These are phyloP conservation scores for Rattus norvegicus DNA, from an alignment of 2,113 vertebrate species.

Conservation along the genomic window GRCr8 NC_086021.1:168081501-168082000, in stretches of 20 bases:
- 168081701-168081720: conserved; percentile 63
- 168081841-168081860: conserved; percentile 73
- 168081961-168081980: not conserved
- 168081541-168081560: not conserved
- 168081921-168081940: conserved; percentile 52
- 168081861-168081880: conserved; percentile 55
- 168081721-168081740: conserved; percentile 54
- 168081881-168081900: conserved; percentile 37
- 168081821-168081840: conserved; percentile 23
- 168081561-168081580: not conserved
- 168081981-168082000: conserved; percentile 30
- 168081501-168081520: not conserved
- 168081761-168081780: conserved; percentile 73
- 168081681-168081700: conserved; percentile 58
- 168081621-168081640: not conserved
- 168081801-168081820: conserved; percentile 29
- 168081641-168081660: conserved; percentile 63
- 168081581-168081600: not conserved
- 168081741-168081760: conserved; percentile 69
- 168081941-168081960: conserved; percentile 28
- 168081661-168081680: conserved; percentile 60
- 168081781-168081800: conserved; percentile 72
- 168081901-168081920: conserved; percentile 52
- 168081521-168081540: not conserved
- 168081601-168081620: not conserved